Evolutionary conservation across 1,140 invertebrate genomes (phyloP), one percentile per base, ranked within the genome.

Genomic region (Ditylenchus dipsaci): DNA sequence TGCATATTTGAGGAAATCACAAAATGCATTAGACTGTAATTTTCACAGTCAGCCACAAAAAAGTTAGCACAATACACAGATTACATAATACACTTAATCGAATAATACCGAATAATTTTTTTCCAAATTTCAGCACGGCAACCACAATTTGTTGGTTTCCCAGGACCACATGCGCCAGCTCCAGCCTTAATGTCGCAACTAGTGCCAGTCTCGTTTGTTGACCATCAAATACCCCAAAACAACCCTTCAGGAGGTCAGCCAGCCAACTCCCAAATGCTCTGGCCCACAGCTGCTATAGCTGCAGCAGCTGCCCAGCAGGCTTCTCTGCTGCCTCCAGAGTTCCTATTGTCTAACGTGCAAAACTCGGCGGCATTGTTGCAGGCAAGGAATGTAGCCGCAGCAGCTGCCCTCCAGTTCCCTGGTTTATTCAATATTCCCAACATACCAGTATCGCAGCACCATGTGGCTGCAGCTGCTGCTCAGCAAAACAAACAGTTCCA

Each of bases 191-290:
- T 75, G 23, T 71, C 73, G 29, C 74, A 76, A 30, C 78, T 76
- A 38, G 64, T 77, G 57, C 75, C 75, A n/a, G 65, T 77, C 9
- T 77, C 76, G 1, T 72, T 77, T 13, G 65, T 77, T 19, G 76
- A 77, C 47, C 77, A 56, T 11, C 63, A 61, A 19, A 63, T 65
- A 7, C 42, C 33, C 7, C 42, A 65, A 29, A 38, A 1, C 11
- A 23, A 23, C 8, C n/a, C 59, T 8, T 19, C 63, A 49, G 42
- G n/a, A 23, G 42, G 21, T 8, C 23, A 49, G 21, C n/a, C 63
- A n/a, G 63, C 38, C 26, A 38, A 26, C 45, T 27, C 38, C 3
- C 63, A 65, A 38, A 19, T 65, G 56, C 29, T 61, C n/a, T 65
- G 33, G 63, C 63, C 63, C 11, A 61, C 59, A 61, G 59, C 59